Conservation (phyloP, 2,797 vertebrate genomes). For the Lithobates sylvaticus region DNA sequence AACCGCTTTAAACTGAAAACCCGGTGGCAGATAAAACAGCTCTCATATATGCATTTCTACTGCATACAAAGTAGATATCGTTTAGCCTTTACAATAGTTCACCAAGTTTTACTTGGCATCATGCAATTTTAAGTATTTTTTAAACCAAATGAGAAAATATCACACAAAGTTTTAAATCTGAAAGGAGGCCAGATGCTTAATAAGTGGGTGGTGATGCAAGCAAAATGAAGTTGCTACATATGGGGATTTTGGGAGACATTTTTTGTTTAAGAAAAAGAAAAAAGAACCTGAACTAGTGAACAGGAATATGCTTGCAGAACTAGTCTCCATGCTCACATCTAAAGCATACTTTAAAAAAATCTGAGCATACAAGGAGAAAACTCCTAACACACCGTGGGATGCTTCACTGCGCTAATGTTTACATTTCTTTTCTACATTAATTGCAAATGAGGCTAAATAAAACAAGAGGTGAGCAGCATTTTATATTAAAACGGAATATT, state of each 20-base stretch:
- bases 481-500: no score
- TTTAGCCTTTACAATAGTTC: no score
- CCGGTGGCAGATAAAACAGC: no score
- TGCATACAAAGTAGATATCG: no score
- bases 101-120: no score
- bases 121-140: no score
- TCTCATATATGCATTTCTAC: no score
- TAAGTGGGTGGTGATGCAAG: slow-evolving; percentile 14
- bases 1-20: no score
- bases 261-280: background rate
- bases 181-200: slow-evolving; percentile 8
- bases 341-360: background rate
- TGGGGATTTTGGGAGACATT: background rate
- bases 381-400: background rate
- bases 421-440: slow-evolving; percentile 3
- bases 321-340: background rate
- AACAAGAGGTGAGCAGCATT: background rate
- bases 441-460: slow-evolving; percentile 46
- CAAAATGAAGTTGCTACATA: background rate
- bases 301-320: background rate
- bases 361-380: background rate
- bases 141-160: no score
- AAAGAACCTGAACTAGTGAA: background rate
- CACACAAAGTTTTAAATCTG: no score
- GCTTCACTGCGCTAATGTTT: background rate